phyloP scores from a whole-genome alignment of 2,113 vertebrate species.

The Anarhynchus alexandrinus region DNA sequence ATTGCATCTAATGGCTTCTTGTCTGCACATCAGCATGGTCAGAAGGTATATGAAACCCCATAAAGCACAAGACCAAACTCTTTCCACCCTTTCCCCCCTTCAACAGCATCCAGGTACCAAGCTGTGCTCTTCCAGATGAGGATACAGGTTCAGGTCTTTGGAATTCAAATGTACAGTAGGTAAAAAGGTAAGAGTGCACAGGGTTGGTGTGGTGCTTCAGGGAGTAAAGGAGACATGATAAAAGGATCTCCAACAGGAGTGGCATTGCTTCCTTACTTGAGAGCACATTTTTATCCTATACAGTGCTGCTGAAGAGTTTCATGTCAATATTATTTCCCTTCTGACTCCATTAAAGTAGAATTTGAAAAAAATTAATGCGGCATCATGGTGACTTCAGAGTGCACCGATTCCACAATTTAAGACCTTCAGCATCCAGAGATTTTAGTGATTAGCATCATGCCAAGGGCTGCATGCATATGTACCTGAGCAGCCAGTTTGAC shows the following conservation, averaged over 20 bases:
- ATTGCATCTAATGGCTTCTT: neutral
- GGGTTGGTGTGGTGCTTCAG: neutral
- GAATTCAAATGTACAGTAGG: fast-evolving
- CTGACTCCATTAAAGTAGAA: neutral
- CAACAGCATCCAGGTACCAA: neutral
- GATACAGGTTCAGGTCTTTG: neutral
- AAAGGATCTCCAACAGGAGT: neutral
- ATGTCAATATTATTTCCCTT: neutral
- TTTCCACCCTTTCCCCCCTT: neutral
- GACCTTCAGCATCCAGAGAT: neutral
- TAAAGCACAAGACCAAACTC: fast-evolving
- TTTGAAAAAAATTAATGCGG: too few relatives aligned
- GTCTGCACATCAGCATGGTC: neutral
- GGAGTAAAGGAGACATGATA: neutral
- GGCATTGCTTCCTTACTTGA: neutral
- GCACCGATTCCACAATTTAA: neutral
- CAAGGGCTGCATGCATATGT: neutral
- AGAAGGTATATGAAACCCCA: neutral
- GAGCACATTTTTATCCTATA: neutral
- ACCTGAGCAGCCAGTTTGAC: neutral
- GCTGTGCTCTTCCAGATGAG: neutral
- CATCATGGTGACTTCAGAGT: neutral
- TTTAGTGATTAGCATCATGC: neutral
- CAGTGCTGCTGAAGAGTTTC: neutral
- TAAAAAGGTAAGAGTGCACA: neutral